A percentile compares a stretch with the other conserved stretches of the same genome.
Evolutionary conservation across 2,113 vertebrate species (phyloP).

Genomic region (Syrmaticus mikado): DNA sequence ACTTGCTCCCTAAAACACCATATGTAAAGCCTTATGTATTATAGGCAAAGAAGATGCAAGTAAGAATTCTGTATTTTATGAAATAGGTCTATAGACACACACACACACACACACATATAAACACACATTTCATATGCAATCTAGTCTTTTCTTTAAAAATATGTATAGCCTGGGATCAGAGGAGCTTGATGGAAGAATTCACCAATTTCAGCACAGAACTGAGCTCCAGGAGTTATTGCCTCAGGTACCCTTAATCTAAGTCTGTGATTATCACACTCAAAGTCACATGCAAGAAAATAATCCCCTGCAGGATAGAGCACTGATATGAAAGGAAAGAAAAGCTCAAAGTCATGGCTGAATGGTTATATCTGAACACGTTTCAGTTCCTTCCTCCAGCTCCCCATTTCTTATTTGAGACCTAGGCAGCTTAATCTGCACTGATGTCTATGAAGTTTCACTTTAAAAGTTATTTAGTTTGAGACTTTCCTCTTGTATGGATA

Average conservation of each 20-base stretch:
- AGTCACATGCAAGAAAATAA: conserved; percentile 60
- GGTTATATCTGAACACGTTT: conserved; percentile 16
- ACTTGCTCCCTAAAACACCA: not conserved
- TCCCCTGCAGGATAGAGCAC: conserved; percentile 36
- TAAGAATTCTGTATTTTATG: not conserved
- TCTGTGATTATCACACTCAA: conserved; percentile 43
- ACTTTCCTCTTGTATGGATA: not conserved
- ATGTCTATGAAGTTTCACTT: conserved; percentile 51
- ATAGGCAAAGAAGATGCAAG: not conserved
- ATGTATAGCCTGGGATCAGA: not conserved
- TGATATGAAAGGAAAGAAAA: conserved; percentile 50
- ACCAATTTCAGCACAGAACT: not conserved
- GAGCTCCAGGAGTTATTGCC: conserved; percentile 30
- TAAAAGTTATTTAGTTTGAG: not conserved
- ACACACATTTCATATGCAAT: not conserved
- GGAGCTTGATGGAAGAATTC: not conserved
- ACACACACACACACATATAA: too few species aligned
- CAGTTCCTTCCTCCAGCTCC: not conserved
- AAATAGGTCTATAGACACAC: not conserved
- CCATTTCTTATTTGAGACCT: conserved; percentile 19
- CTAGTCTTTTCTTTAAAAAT: not conserved
- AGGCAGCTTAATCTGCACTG: conserved; percentile 41
- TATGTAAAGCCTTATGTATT: not conserved
- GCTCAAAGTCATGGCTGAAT: conserved; percentile 49
- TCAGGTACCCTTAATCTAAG: conserved; percentile 56